phyloP scores from a whole-genome alignment of 2,888 invertebrate genomes.

The Cantharis lateralis region DNA sequence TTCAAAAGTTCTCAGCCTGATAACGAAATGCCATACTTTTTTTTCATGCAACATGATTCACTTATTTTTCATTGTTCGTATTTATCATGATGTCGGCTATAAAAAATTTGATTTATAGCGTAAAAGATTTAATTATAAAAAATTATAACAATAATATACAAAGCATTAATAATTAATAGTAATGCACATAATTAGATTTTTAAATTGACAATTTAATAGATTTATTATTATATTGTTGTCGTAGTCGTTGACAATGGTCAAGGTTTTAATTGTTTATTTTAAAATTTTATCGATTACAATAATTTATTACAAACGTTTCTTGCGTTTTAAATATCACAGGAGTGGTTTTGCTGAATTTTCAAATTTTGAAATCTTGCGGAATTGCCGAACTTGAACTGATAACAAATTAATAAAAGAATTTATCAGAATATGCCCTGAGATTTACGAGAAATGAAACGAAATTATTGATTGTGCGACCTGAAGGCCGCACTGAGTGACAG shows the following conservation, averaged over 20 bases:
- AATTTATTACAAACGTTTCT: neutral
- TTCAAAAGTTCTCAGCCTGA: neutral
- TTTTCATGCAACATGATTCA: neutral
- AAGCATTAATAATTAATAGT: neutral
- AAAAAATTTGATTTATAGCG: neutral
- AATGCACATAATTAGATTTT: neutral
- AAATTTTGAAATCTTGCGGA: neutral
- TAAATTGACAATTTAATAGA: neutral
- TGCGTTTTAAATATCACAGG: neutral
- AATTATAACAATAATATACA: neutral
- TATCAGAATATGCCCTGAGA: no score
- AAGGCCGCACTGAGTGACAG: no score
- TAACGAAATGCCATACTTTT: neutral
- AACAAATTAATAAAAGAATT: no score
- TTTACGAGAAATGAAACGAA: no score
- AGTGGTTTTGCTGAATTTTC: neutral
- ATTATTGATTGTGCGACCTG: no score
- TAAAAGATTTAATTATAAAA: neutral
- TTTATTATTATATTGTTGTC: neutral
- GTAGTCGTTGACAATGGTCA: neutral
- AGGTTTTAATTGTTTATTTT: neutral
- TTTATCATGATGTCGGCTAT: neutral
- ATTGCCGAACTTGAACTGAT: neutral
- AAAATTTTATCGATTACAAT: no score
- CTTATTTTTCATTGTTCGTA: neutral